A percentile compares a stretch with the other conserved stretches of the same genome.
These are phyloP conservation scores for Laodelphax striatellus DNA, from an alignment of 1,140 invertebrate species.

Conservation along the genomic window DNA sequence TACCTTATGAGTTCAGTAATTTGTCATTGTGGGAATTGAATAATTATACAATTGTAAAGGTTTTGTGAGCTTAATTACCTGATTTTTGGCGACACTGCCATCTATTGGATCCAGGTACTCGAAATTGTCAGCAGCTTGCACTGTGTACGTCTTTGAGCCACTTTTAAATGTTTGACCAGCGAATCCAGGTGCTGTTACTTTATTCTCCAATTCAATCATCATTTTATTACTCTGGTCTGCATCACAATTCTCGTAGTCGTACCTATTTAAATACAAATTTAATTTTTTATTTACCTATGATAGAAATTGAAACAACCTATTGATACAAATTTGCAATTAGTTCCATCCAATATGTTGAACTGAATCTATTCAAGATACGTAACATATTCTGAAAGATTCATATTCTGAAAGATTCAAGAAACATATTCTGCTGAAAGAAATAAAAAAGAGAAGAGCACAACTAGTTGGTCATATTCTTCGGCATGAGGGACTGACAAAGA, in stretches of 20 bases:
- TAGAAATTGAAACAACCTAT: neutral
- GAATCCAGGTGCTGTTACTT: constrained; percentile 47
- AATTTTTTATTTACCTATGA: no score
- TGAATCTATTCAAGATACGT: no score
- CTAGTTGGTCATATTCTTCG: no score
- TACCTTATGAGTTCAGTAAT: no score
- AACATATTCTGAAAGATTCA: no score
- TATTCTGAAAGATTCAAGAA: no score
- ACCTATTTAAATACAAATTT: constrained; percentile 39
- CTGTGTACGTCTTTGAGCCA: constrained; percentile 54
- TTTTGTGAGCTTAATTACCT: constrained; percentile 39
- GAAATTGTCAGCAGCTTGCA: constrained; percentile 80
- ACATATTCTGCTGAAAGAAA: no score
- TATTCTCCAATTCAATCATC: constrained; percentile 64
- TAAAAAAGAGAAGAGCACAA: no score
- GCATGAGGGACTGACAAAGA: no score
- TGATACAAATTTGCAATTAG: neutral
- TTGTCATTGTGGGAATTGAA: no score
- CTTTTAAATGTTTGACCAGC: constrained; percentile 27
- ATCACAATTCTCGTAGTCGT: constrained; percentile 96
- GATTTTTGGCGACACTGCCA: constrained; percentile 77
- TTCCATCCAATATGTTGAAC: no score
- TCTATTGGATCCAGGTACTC: constrained; percentile 91
- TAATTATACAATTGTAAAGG: no score
- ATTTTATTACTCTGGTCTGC: constrained; percentile 73